Percentiles rank a stretch among this genome's conserved stretches.
phyloP scores from a whole-genome alignment of 2,888 invertebrate species.

The Apamea crenata region DNA sequence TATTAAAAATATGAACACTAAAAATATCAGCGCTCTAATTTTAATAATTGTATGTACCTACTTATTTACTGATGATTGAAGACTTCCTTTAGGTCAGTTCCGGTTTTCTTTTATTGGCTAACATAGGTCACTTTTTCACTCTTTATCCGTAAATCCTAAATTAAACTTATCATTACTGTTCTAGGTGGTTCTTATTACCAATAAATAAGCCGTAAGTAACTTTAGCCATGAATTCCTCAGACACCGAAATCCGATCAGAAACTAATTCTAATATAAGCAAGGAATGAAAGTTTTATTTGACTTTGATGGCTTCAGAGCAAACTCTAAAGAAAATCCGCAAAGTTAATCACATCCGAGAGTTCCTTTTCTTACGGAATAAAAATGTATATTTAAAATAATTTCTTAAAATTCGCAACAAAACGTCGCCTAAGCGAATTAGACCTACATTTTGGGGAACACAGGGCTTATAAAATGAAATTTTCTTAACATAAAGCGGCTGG shows the following conservation, averaged over 20 bases:
- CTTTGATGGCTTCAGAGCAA: slow-evolving; percentile 53
- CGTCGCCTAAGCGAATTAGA: slow-evolving; percentile 78
- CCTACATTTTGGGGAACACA: slow-evolving; percentile 79
- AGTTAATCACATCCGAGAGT: slow-evolving; percentile 62
- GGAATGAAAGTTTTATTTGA: slow-evolving; percentile 58
- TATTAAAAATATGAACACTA: not conserved
- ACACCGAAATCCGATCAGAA: slow-evolving; percentile 58
- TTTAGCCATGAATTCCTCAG: slow-evolving; percentile 50
- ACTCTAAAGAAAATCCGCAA: slow-evolving; percentile 53
- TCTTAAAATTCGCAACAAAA: slow-evolving; percentile 70
- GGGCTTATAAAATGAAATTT: slow-evolving; percentile 85
- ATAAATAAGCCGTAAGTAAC: slow-evolving; percentile 42
- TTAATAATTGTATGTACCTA: not conserved
- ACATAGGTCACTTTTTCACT: not conserved
- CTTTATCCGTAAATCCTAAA: not conserved
- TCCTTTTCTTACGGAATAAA: slow-evolving; percentile 46
- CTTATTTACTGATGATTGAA: not conserved
- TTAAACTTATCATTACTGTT: slow-evolving; percentile 1
- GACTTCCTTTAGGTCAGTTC: not conserved
- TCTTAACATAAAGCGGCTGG: slow-evolving; percentile 83
- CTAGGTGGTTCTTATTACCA: slow-evolving; percentile 8
- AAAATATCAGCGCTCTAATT: not conserved
- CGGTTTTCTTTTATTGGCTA: too few relatives aligned
- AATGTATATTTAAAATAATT: slow-evolving; percentile 67
- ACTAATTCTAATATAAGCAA: slow-evolving; percentile 60